These are phyloP conservation scores for Lagopus muta DNA, from an alignment of 2,113 vertebrate genomes.

Conservation along the genomic window DNA sequence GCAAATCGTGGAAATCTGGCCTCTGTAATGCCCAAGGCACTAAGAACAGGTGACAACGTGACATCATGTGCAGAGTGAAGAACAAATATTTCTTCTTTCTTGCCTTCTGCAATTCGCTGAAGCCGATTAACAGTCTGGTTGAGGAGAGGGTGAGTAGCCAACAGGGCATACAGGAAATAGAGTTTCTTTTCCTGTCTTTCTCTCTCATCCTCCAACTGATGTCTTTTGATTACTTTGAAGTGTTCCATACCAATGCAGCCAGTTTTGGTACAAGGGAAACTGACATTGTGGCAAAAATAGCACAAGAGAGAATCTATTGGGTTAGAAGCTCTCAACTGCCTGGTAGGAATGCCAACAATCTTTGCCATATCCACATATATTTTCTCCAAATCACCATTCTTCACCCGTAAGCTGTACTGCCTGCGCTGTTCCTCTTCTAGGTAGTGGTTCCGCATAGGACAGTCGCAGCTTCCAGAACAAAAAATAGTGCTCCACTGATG, in stretches of 20 bases:
- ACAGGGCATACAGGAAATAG: slow-evolving; percentile 88
- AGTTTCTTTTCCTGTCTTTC: slow-evolving; percentile 86
- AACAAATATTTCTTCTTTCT: slow-evolving; percentile 79
- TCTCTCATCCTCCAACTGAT: slow-evolving; percentile 91
- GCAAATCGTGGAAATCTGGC: slow-evolving; percentile 93
- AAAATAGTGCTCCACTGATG: slow-evolving; percentile 96
- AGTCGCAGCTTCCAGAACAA: slow-evolving; percentile 91
- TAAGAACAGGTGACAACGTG: slow-evolving; percentile 92
- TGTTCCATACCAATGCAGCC: slow-evolving; percentile 89
- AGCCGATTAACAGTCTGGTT: slow-evolving; percentile 88
- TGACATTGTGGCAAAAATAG: slow-evolving; percentile 91
- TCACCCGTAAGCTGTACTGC: slow-evolving; percentile 88
- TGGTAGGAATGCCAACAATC: slow-evolving; percentile 86
- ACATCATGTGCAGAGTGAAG: slow-evolving; percentile 95
- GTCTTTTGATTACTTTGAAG: slow-evolving; percentile 90
- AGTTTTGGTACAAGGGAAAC: slow-evolving; percentile 87
- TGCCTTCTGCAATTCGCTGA: slow-evolving; percentile 80
- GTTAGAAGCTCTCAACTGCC: slow-evolving; percentile 91
- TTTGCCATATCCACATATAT: slow-evolving; percentile 90
- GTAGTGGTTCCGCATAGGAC: slow-evolving; percentile 89
- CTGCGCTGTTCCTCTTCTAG: slow-evolving; percentile 92
- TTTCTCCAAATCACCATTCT: slow-evolving; percentile 84
- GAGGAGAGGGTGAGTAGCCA: slow-evolving; percentile 92
- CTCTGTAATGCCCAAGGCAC: slow-evolving; percentile 89
- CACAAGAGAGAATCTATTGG: slow-evolving; percentile 94